Percentiles rank a stretch among this genome's conserved stretches.
Conservation (phyloP, 2,888 invertebrate species). For the Fragum fragum region DNA sequence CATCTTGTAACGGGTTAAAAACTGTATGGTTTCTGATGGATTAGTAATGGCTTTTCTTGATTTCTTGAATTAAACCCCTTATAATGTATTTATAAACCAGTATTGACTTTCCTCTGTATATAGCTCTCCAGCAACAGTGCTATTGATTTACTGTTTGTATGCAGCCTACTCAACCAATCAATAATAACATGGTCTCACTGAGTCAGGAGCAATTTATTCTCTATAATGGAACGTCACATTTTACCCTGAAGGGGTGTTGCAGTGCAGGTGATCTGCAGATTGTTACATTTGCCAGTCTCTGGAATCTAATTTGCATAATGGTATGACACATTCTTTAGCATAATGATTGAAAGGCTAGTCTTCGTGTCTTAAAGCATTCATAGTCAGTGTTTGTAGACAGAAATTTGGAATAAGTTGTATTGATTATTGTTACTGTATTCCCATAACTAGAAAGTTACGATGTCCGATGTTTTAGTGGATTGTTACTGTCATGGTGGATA, state of each 20-base stretch:
- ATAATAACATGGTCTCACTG: conserved; percentile 27
- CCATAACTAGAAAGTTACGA: conserved; percentile 21
- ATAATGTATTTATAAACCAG: conserved; percentile 19
- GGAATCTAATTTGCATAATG: conserved; percentile 44
- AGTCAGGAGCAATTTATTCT: conserved; percentile 25
- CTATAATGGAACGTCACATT: conserved; percentile 32
- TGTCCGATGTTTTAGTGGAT: conserved; percentile 69
- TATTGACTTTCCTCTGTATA: conserved; percentile 21
- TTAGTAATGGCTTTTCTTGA: background rate
- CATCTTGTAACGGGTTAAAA: too few species aligned
- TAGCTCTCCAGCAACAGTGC: conserved; percentile 4
- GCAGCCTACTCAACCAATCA: conserved; percentile 20
- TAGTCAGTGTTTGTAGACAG: background rate
- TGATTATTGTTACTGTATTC: conserved; percentile 33
- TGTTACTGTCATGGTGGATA: conserved; percentile 75
- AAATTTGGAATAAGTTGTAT: conserved; percentile 26
- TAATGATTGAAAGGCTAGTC: conserved; percentile 15
- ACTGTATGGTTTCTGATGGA: too few species aligned
- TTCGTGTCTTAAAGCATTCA: background rate
- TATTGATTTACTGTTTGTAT: conserved; percentile 32
- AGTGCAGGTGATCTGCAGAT: conserved; percentile 30
- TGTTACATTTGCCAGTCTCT: conserved; percentile 14
- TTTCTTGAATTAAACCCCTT: background rate
- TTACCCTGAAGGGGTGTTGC: conserved; percentile 8
- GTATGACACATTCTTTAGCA: conserved; percentile 33